These are phyloP conservation scores for Festucalex cinctus DNA, from an alignment of 2,113 vertebrate species.

Conservation along the genomic window DNA sequence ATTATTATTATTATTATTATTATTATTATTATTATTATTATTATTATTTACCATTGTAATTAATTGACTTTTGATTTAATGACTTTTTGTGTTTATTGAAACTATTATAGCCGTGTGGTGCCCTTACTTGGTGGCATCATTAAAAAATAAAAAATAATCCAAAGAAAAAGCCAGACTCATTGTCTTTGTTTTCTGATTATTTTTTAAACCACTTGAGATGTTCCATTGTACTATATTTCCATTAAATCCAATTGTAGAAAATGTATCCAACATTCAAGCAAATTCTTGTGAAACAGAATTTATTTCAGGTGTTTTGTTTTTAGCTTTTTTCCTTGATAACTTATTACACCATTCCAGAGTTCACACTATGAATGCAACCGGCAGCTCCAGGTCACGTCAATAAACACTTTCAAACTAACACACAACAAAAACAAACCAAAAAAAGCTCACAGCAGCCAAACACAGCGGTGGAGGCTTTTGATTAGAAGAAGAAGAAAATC, in stretches of 20 bases:
- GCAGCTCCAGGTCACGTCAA: neutral
- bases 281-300: neutral
- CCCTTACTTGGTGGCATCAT: no score
- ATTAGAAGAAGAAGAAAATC: constrained; percentile 18
- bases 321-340: neutral
- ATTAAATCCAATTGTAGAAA: neutral
- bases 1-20: no score
- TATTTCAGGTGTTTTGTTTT: neutral
- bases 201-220: no score
- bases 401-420: neutral
- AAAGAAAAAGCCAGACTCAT: no score
- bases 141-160: no score
- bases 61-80: no score
- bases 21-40: no score
- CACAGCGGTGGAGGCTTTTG: neutral
- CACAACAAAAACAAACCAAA: constrained; percentile 10
- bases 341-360: neutral
- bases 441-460: neutral
- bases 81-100: no score
- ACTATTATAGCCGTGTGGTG: no score
- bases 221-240: neutral
- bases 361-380: neutral
- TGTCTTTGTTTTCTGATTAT: neutral
- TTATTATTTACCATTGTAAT: no score
- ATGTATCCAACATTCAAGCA: neutral